Evolutionary conservation across 2,888 invertebrate species (phyloP), one percentile per base, ranked within the genome.

Genomic region (Rhopalosiphum nymphaeae): DNA sequence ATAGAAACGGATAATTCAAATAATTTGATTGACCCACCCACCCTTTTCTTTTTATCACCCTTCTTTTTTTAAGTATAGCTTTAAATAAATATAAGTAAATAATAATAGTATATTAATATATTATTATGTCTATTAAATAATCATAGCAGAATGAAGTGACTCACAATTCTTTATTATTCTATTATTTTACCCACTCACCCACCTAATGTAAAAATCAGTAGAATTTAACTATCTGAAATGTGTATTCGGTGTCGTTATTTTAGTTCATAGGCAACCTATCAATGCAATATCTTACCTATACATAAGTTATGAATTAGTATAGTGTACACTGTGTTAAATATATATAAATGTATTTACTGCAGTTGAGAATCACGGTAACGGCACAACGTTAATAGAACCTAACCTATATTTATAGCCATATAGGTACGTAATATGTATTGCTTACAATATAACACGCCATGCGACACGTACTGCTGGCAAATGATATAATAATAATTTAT

Each of bases 391-490:
- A 78, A 78, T 78, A 21, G 21, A 21, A 25, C 9, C 36, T 78
- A 78, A 78, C 78, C 78, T 78, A 78, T 78, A 78, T 78, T 78
- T 78, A 78, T 78, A 78, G 78, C 36, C 78, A 78, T 78, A 78
- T 36, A 78, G 36, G 36, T 78, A 36, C 78, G 36, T 78, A 78
- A 78, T 36, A 21, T 36, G 78, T 78, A 78, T 78, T 21, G 21
- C 36, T 36, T 78, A 78, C 36, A 78, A 78, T 53, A 53, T 53
- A 53, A 78, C 78, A 42, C 36, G 7, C 7, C 36, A 3, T 53
- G 53, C 53, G 53, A 53, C 0, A 21, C 5, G 53, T 53, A 53
- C 53, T 78, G 21, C 78, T 3, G 78, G 36, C 78, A 21, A 78
- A 78, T 36, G 78, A 42, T 78, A 42, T 78, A 21, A 78, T 78